Conservation (phyloP, 2,888 invertebrate genomes). For the Eudemis profundana region DNA sequence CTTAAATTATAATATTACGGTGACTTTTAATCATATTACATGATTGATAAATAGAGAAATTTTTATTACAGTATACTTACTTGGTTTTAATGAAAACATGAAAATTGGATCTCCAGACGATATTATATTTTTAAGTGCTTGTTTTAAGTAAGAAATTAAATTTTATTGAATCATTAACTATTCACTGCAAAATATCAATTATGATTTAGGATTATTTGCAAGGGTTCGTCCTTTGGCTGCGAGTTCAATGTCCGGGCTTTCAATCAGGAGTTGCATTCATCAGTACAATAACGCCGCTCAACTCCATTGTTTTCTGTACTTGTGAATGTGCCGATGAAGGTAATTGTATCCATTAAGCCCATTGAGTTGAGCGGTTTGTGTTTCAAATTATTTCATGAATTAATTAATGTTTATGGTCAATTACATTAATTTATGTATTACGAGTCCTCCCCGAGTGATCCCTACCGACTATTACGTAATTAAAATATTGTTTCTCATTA, state of each 20-base stretch:
- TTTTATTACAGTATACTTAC: neutral
- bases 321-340: neutral
- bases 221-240: neutral
- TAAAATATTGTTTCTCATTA: too few species aligned
- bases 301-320: neutral
- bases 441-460: too few species aligned
- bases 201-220: neutral
- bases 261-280: neutral
- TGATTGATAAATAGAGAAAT: neutral
- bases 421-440: neutral
- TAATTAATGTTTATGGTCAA: neutral
- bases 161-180: neutral
- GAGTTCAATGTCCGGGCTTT: slow-evolving; percentile 4
- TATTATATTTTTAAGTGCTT: neutral
- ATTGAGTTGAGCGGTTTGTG: neutral
- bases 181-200: neutral
- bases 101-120: neutral
- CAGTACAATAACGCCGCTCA: neutral
- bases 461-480: too few species aligned
- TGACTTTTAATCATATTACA: too few species aligned
- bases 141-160: neutral
- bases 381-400: neutral
- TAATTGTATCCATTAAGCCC: neutral
- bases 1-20: too few species aligned
- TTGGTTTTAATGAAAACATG: neutral